Base-by-base conservation (phyloP, 2,113 vertebrate genomes). In the Solenodon paradoxus region DNA sequence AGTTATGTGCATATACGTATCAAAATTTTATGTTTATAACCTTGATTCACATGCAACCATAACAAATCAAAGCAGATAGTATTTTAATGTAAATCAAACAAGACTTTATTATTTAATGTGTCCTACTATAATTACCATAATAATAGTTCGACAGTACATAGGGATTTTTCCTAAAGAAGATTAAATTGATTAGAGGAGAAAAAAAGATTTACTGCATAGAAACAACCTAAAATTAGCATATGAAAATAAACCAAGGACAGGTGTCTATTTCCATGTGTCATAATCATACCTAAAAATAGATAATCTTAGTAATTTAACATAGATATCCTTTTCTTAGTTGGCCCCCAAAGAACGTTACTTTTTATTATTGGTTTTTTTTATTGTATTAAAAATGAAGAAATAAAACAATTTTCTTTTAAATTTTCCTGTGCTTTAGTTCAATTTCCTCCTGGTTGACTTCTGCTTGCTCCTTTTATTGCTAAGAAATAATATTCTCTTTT, bases 331-430 rank as follows among this genome's bases (percentile, higher is more conserved):
- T 92, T 28, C 72, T 51, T 69, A 16, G 19, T 19, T 89, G 55
- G 9, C 3, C 85, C 28, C 10, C 0, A 51, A 51, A 94, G 47
- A 57, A 83, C 63, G n/a, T 30, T 69, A 57, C 59, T 88, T 90
- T 45, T 68, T 12, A 26, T 59, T 24, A 88, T 16, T 55, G n/a
- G 11, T 59, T 57, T 40, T 77, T n/a, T 66, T 74, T 9, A 16
- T 59, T 92, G 9, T 47, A 77, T 91, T 82, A 81, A 90, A 82
- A 92, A 79, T n/a, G 19, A 87, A 86, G 63, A 91, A 91, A 63
- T 45, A 82, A 68, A 40, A 30, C 49, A 55, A 28, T 86, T 80
- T 90, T 88, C 66, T 94, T 68, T 80, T 35, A 89, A 59, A 86
- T 75, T 83, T 93, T 85, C 40, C 28, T 51, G 17, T 45, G 49